A percentile compares a stretch with the other conserved stretches of the same genome.
These are phyloP conservation scores for Phrynocephalus guinanensis DNA, from an alignment of 2,797 vertebrate genomes.

Conservation along the genomic window DNA sequence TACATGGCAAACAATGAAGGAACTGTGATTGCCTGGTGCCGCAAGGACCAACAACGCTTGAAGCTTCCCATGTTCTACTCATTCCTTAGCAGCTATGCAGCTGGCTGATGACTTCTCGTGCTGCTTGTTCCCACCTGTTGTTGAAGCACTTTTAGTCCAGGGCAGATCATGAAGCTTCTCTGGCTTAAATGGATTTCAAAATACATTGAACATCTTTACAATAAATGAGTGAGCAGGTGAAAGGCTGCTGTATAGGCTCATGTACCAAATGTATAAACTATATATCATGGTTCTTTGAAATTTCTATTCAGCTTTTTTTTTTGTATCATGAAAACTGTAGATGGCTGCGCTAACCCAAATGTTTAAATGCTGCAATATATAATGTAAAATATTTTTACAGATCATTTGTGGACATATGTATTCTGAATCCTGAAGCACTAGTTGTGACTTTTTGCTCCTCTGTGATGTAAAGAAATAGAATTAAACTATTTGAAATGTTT, in stretches of 20 bases:
- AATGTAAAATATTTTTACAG: conserved; percentile 56
- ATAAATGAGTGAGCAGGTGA: conserved; percentile 40
- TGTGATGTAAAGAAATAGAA: conserved; percentile 50
- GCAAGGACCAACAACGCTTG: conserved; percentile 96
- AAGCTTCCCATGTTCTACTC: conserved; percentile 99
- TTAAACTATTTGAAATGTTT: conserved; percentile 65
- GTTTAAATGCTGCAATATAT: conserved; percentile 56
- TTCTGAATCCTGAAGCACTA: conserved; percentile 52
- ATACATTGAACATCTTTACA: conserved; percentile 50
- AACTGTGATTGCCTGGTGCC: conserved; percentile 96
- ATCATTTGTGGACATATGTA: conserved; percentile 52
- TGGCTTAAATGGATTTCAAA: conserved; percentile 49
- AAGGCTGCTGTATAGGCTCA: conserved; percentile 18
- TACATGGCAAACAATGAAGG: conserved; percentile 97
- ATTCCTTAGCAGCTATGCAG: conserved; percentile 97
- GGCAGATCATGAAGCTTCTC: conserved; percentile 30
- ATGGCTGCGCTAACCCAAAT: conserved; percentile 39
- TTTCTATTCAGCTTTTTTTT: conserved; percentile 42
- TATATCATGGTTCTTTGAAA: conserved; percentile 52
- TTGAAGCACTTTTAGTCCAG: conserved; percentile 64
- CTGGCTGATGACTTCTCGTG: conserved; percentile 79
- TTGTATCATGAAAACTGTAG: conserved; percentile 45
- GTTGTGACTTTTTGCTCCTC: conserved; percentile 37
- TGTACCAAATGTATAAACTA: conserved; percentile 47
- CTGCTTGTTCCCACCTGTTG: conserved; percentile 36